phyloP scores from a whole-genome alignment of 2,113 vertebrate species.

The Platysteira castanea region DNA sequence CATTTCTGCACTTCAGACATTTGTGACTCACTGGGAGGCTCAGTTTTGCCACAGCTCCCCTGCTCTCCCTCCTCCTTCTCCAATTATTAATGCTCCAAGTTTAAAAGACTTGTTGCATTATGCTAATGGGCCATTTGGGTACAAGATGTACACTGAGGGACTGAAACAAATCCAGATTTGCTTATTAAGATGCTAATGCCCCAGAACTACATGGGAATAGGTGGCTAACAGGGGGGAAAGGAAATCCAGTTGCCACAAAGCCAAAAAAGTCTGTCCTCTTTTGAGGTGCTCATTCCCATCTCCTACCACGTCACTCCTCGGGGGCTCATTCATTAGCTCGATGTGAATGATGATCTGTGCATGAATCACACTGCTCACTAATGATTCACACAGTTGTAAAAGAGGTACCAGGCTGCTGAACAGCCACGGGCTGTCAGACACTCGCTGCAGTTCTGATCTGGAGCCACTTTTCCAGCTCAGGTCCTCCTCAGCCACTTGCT shows the following conservation, averaged over 20 bases:
- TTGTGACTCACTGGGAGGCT: constrained; percentile 45
- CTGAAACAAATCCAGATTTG: constrained; percentile 56
- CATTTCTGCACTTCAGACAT: constrained; percentile 37
- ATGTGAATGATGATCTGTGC: constrained; percentile 20
- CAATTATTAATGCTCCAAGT: constrained; percentile 54
- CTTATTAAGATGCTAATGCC: constrained; percentile 57
- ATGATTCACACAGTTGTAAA: constrained; percentile 19
- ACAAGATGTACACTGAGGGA: constrained; percentile 42
- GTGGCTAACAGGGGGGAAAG: not conserved
- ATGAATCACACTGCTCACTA: constrained; percentile 48
- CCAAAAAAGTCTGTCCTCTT: not conserved
- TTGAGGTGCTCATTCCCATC: not conserved
- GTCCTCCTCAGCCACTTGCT: not conserved
- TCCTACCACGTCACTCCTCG: not conserved
- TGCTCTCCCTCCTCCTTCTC: constrained; percentile 29
- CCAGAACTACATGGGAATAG: not conserved
- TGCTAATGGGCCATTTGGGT: constrained; percentile 45
- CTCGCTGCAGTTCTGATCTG: not conserved
- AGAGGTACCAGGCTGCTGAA: not conserved
- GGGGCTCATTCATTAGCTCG: constrained; percentile 45
- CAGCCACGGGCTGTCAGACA: not conserved
- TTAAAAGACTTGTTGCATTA: constrained; percentile 63
- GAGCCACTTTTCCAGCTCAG: not conserved
- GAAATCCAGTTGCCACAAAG: not conserved
- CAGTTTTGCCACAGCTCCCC: not conserved